A percentile compares a stretch with the other conserved stretches of the same genome.
Evolutionary conservation across 2,888 invertebrate genomes (phyloP).

Genomic region (Andrena bicolor): DNA sequence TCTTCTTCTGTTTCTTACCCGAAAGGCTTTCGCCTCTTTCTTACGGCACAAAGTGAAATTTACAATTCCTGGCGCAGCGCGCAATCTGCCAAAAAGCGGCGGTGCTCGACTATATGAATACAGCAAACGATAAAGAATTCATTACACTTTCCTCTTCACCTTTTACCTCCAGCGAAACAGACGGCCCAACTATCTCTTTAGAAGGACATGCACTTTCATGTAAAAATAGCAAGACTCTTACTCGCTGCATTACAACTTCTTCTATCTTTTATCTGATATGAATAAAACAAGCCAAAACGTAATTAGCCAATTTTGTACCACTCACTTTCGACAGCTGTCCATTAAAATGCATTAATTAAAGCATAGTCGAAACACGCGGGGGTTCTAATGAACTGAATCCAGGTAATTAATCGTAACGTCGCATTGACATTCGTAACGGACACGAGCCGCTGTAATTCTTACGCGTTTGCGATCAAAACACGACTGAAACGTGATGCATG

Average conservation of each 20-base stretch:
- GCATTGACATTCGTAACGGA: slow-evolving; percentile 50
- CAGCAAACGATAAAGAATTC: neutral
- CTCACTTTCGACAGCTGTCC: neutral
- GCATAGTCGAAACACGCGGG: slow-evolving; percentile 40
- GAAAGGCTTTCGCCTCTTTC: slow-evolving; percentile 2
- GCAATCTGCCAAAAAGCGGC: slow-evolving; percentile 6
- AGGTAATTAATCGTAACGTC: slow-evolving; percentile 55
- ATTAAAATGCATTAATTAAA: slow-evolving; percentile 55
- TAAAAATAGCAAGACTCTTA: too few species aligned
- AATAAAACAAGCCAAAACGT: neutral
- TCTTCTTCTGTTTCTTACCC: slow-evolving; percentile 3
- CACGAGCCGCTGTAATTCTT: slow-evolving; percentile 46
- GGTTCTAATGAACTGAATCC: slow-evolving; percentile 56
- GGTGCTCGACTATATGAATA: neutral
- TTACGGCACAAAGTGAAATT: slow-evolving; percentile 1
- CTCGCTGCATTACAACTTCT: too few species aligned
- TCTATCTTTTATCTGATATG: too few species aligned
- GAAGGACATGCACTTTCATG: too few species aligned
- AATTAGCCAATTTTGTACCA: too few species aligned
- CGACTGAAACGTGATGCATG: slow-evolving; percentile 24
- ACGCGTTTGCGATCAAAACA: slow-evolving; percentile 45
- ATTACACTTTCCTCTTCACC: neutral
- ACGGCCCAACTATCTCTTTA: too few species aligned
- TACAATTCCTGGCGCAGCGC: neutral
- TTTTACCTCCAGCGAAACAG: too few species aligned